These are phyloP conservation scores for Pogonophryne albipinna DNA, from an alignment of 2,797 vertebrate species.

Conservation along the genomic window DNA sequence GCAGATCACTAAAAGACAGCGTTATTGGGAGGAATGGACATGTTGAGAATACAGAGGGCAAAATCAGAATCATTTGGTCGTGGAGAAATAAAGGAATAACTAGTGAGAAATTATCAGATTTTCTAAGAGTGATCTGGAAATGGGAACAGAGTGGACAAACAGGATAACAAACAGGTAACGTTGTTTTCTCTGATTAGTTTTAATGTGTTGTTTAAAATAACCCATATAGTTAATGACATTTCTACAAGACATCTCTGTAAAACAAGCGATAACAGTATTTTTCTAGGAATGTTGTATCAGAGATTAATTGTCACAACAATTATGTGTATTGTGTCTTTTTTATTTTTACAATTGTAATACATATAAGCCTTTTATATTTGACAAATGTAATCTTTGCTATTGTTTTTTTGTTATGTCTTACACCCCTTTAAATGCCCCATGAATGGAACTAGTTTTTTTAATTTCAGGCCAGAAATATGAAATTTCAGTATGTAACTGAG, in stretches of 20 bases:
- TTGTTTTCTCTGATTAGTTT: conserved; percentile 10
- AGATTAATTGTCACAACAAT: too few species aligned
- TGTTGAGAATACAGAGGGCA: not conserved
- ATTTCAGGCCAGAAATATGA: not conserved
- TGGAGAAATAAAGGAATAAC: not conserved
- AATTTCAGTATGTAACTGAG: not conserved
- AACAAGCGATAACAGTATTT: too few species aligned
- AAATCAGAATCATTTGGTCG: not conserved
- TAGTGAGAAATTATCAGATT: not conserved
- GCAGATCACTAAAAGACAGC: not conserved
- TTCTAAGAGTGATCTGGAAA: not conserved
- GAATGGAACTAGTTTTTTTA: not conserved
- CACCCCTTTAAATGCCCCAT: too few species aligned
- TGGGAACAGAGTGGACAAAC: conserved; percentile 38
- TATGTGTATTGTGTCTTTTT: too few species aligned
- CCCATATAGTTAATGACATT: too few species aligned
- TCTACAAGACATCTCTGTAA: too few species aligned
- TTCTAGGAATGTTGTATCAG: too few species aligned
- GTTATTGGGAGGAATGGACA: not conserved
- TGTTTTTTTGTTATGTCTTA: too few species aligned
- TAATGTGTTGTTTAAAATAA: not conserved
- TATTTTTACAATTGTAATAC: too few species aligned
- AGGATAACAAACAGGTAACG: conserved; percentile 63
- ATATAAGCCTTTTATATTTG: too few species aligned
- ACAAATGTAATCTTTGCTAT: too few species aligned